Conservation (phyloP, 1,140 invertebrate species). For the Gyrodactylus bullatarudis region DNA sequence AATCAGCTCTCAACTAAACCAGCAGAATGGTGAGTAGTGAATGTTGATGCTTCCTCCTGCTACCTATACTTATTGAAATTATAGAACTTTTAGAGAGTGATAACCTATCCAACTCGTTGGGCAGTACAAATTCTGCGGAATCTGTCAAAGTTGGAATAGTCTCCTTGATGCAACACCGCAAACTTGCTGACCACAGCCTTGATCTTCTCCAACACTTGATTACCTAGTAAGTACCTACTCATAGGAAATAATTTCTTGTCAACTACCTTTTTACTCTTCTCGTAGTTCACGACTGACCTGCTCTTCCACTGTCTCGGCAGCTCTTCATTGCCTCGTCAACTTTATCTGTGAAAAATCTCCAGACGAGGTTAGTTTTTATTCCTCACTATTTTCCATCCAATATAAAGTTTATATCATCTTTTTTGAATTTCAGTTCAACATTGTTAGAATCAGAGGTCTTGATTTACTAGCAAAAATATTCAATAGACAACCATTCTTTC, state of each 20-base stretch:
- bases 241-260: neutral
- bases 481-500: neutral
- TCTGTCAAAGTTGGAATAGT: neutral
- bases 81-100: too few relatives aligned
- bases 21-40: too few relatives aligned
- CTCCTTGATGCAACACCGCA: neutral
- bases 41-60: too few relatives aligned
- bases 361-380: neutral
- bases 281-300: neutral
- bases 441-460: neutral
- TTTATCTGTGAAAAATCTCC: constrained; percentile 4
- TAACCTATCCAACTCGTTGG: too few relatives aligned
- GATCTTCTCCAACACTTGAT: neutral
- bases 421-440: neutral
- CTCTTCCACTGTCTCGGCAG: neutral
- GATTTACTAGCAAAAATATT: neutral
- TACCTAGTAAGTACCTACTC: neutral
- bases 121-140: neutral
- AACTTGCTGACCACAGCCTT: neutral
- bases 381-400: neutral
- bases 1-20: too few relatives aligned
- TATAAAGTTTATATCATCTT: neutral
- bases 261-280: neutral
- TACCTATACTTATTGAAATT: too few relatives aligned
- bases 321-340: neutral